phyloP scores from a whole-genome alignment of 2,797 vertebrate genomes.

The Buphagus erythrorhynchus region DNA sequence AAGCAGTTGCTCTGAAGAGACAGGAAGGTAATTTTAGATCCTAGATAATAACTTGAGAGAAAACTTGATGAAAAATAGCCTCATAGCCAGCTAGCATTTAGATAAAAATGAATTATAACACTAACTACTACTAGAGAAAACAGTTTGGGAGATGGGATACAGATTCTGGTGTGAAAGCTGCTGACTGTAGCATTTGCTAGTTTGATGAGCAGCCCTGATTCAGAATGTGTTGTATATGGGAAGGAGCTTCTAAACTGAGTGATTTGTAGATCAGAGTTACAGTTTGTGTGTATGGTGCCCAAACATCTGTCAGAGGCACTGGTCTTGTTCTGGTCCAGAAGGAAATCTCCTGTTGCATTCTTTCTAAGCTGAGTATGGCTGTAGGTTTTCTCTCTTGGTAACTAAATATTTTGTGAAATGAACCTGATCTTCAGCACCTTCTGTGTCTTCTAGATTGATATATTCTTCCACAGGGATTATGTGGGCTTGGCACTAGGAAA shows the following conservation, averaged over 20 bases:
- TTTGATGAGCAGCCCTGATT: neutral
- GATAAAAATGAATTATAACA: neutral
- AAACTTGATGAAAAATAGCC: neutral
- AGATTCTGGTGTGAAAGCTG: neutral
- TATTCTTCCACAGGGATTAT: neutral
- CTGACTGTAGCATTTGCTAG: neutral
- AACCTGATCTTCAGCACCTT: neutral
- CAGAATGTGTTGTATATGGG: neutral
- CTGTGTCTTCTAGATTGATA: neutral
- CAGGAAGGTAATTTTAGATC: neutral
- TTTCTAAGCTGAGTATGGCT: neutral
- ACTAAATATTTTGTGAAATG: neutral
- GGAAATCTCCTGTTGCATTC: neutral
- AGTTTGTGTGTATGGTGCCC: fast-evolving
- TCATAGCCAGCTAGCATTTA: neutral
- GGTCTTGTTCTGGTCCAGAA: neutral
- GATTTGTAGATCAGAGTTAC: neutral
- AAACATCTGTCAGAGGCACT: neutral
- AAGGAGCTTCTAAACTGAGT: neutral
- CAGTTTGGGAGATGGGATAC: neutral
- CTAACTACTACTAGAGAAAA: neutral
- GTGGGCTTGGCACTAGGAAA: neutral
- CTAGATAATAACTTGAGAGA: neutral
- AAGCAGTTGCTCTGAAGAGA: neutral
- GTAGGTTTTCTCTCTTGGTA: neutral